Percentiles rank a stretch among this genome's conserved stretches.
Conservation (phyloP, 2,113 vertebrate genomes). For the Machaerirhynchus nigripectus region DNA sequence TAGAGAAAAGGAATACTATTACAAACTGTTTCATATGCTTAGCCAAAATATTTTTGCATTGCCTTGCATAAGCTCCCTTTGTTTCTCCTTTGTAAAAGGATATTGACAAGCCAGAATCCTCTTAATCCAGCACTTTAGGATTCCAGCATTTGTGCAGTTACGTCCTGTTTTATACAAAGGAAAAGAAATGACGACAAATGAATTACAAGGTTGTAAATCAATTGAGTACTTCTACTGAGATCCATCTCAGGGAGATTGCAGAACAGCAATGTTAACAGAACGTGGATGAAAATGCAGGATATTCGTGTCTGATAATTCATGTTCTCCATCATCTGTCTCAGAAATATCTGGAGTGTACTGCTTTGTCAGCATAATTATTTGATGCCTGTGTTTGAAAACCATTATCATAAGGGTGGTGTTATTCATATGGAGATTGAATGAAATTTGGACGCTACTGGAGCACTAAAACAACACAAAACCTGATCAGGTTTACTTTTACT, state of each 20-base stretch:
- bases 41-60: constrained; percentile 27
- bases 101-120: not conserved
- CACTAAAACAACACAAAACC: not conserved
- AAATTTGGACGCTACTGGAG: not conserved
- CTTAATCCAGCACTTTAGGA: constrained; percentile 27
- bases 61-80: constrained; percentile 26
- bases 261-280: not conserved
- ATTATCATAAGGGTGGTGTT: not conserved
- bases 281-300: constrained; percentile 7
- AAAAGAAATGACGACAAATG: constrained; percentile 50
- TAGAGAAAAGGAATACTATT: constrained; percentile 6
- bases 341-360: not conserved
- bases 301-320: not conserved
- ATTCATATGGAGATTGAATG: not conserved
- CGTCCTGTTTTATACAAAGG: constrained; percentile 46
- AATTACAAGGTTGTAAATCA: constrained; percentile 60
- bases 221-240: constrained; percentile 37
- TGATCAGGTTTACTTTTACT: not conserved
- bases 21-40: constrained; percentile 24
- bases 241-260: not conserved
- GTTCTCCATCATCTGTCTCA: not conserved
- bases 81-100: constrained; percentile 1
- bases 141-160: not conserved
- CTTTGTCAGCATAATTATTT: not conserved
- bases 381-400: not conserved